Evolutionary conservation across 1,140 invertebrate species (phyloP), one percentile per base, ranked within the genome.

Genomic region (Chymomyza costata): DNA sequence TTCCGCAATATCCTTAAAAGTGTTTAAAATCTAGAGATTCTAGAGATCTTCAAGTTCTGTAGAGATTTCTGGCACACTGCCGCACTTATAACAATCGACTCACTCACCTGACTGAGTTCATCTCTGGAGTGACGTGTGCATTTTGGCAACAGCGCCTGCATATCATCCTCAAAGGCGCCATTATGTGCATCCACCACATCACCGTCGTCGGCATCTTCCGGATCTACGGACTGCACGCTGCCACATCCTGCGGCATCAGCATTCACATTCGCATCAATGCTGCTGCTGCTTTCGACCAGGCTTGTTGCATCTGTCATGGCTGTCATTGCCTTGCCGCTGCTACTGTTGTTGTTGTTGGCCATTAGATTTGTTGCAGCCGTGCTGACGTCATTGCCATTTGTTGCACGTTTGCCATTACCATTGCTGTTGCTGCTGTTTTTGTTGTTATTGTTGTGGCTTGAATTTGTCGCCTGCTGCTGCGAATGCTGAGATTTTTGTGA

Each of bases 81-180:
- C 35, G n/a, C 6, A n/a, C n/a, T n/a, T n/a, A n/a, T n/a, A n/a
- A n/a, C n/a, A n/a, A n/a, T n/a, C n/a, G n/a, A n/a, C n/a, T n/a
- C n/a, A 67, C 81, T 70, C 52, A 85, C 84, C 82, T 85, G 84
- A 82, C 84, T 85, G 41, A 85, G 78, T 62, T 85, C 84, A 82
- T 85, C 84, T 44, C 83, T 54, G 8, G 78, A 85, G 37, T 73
- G 69, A 5, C 80, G 80, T 32, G 74, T 43, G 46, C 73, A 83
- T 46, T 81, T 82, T 47, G 83, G 83, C 65, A 85, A 10, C 35
- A 85, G 50, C 0, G 83, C 83, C 53, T 84, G 63, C 76, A 84
- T 83, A 25, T 85, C 84, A 49, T 85, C 83, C 44, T 85, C 83
- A 19, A 84, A 83, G 31, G 53, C 48, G 15, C 66, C 80, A n/a